Evolutionary conservation across 2,113 vertebrate genomes (phyloP).

Genomic region (Melanocharis versteri): DNA sequence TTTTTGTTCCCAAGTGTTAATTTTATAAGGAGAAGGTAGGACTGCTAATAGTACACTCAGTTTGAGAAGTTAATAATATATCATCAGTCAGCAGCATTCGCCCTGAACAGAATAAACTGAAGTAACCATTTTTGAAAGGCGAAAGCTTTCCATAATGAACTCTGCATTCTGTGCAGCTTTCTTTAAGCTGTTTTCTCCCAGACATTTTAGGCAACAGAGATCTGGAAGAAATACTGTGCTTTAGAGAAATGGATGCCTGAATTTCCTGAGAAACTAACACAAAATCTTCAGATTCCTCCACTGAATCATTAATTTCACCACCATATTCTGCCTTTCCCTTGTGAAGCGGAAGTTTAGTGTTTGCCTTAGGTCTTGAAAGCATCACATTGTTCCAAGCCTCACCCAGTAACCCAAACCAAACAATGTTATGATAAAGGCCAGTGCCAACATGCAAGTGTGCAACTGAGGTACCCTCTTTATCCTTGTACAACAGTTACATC

Average conservation of each 20-base stretch:
- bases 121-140: not conserved
- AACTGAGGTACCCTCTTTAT: not conserved
- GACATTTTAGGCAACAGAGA: not conserved
- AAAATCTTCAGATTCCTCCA: not conserved
- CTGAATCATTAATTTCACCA: not conserved
- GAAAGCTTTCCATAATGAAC: not conserved
- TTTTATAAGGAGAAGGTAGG: not conserved
- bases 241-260: not conserved
- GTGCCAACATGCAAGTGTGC: not conserved
- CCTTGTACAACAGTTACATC: not conserved
- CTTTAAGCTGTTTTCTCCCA: not conserved
- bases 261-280: not conserved
- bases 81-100: not conserved
- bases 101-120: not conserved
- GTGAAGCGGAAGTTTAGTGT: not conserved
- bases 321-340: not conserved
- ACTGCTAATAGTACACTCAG: not conserved
- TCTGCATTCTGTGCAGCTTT: not conserved
- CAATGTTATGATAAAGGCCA: not conserved
- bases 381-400: not conserved
- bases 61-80: not conserved
- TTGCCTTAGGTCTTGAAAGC: not conserved
- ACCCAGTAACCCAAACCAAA: not conserved
- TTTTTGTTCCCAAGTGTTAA: not conserved
- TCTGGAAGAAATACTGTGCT: not conserved